phyloP scores from a whole-genome alignment of 1,140 invertebrate species.

The Luehdorfia chinensis region DNA sequence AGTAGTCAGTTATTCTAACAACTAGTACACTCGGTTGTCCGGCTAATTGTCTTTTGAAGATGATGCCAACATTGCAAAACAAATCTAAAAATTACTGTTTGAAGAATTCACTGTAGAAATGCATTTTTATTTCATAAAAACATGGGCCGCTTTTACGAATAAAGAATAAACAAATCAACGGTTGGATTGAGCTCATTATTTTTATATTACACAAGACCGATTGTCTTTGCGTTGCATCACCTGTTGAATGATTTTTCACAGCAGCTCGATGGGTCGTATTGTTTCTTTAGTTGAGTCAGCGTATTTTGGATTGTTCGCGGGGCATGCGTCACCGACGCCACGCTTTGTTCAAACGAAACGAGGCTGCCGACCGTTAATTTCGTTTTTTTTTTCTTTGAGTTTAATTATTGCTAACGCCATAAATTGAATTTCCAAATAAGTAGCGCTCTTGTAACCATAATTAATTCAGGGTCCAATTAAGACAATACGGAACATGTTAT shows the following conservation, averaged over 20 bases:
- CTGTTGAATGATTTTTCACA: not conserved
- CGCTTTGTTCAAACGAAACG: not conserved
- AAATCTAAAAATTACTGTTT: too few species aligned
- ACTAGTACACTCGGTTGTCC: too few species aligned
- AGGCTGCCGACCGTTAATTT: not conserved
- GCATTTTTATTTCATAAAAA: constrained; percentile 14
- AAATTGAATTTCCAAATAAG: too few species aligned
- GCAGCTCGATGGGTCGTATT: not conserved
- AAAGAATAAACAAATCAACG: constrained; percentile 9
- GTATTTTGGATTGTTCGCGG: not conserved
- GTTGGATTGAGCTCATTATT: constrained; percentile 15
- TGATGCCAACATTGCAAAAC: too few species aligned
- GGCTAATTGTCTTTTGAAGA: too few species aligned
- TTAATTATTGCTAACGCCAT: too few species aligned
- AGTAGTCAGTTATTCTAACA: too few species aligned
- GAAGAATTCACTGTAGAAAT: constrained; percentile 5
- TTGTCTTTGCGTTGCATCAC: constrained; percentile 11
- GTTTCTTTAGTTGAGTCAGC: not conserved
- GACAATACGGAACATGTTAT: too few species aligned
- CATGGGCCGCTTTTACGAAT: not conserved
- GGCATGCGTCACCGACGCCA: not conserved
- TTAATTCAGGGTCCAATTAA: too few species aligned
- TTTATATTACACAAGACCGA: constrained; percentile 9
- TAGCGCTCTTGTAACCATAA: too few species aligned
- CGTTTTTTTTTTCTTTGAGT: too few species aligned